Conservation (phyloP, 2,113 vertebrate genomes). For the Prunella himalayana region DNA sequence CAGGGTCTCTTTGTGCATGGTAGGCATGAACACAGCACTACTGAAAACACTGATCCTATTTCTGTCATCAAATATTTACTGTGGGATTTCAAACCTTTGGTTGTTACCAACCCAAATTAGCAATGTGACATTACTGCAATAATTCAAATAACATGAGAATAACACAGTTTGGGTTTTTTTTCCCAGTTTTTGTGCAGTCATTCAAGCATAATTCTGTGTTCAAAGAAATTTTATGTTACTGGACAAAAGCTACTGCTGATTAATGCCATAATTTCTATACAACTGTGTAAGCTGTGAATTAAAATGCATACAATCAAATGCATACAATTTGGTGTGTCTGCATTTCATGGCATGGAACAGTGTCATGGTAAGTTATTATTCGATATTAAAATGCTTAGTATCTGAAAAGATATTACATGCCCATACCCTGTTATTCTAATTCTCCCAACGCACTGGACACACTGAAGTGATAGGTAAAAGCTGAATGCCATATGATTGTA, state of each 20-base stretch:
- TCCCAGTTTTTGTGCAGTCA: neutral
- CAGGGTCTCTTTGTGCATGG: neutral
- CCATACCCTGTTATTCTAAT: neutral
- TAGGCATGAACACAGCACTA: neutral
- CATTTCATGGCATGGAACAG: neutral
- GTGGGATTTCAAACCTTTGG: neutral
- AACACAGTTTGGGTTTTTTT: neutral
- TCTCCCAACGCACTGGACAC: neutral
- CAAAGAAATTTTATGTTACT: neutral
- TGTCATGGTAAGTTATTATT: neutral
- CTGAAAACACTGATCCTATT: neutral
- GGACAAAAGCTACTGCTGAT: neutral
- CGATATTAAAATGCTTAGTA: neutral
- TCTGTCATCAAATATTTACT: neutral
- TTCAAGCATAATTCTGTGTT: neutral
- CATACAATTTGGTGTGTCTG: neutral
- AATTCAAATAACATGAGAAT: neutral
- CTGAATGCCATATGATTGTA: neutral
- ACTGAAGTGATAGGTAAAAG: neutral
- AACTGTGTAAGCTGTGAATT: rapidly evolving
- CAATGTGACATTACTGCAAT: neutral
- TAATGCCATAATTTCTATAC: neutral
- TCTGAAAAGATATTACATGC: neutral
- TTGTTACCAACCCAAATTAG: neutral
- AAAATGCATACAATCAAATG: neutral